These are phyloP conservation scores for Tragelaphus buxtoni DNA, from an alignment of 2,113 vertebrate species.

Conservation along the genomic window DNA sequence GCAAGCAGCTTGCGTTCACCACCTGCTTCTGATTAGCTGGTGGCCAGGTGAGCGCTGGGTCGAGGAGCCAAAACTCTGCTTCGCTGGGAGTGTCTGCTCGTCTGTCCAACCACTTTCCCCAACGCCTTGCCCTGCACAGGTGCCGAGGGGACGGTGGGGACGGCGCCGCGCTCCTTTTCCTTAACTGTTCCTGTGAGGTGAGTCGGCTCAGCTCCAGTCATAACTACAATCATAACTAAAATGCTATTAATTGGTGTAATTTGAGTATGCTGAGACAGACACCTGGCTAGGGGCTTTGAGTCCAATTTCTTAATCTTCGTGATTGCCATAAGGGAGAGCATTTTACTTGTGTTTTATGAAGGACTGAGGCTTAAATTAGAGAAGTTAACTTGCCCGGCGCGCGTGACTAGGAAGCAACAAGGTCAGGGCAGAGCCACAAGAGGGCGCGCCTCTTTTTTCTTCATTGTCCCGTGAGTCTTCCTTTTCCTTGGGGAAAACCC, in stretches of 20 bases:
- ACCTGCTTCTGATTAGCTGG: neutral
- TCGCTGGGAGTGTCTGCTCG: fast-evolving
- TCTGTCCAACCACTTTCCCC: neutral
- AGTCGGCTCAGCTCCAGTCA: neutral
- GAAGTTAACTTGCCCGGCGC: neutral
- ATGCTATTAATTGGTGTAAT: neutral
- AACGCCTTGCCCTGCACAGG: fast-evolving
- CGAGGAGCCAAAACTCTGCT: neutral
- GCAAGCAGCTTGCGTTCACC: neutral
- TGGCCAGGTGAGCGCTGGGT: neutral
- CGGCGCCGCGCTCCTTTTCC: neutral
- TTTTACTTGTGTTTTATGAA: neutral
- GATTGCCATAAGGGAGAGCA: neutral
- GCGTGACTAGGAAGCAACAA: neutral
- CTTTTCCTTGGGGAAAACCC: neutral
- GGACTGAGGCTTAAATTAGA: neutral
- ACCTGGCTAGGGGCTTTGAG: neutral
- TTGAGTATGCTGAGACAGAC: neutral
- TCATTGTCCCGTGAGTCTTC: fast-evolving
- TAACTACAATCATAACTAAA: neutral
- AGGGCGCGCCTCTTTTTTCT: neutral
- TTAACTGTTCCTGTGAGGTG: neutral
- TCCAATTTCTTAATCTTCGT: neutral
- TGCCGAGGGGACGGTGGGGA: neutral
- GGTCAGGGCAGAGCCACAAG: neutral